Evolutionary conservation across 1,140 invertebrate genomes (phyloP).

Genomic region (Danaus plexippus): DNA sequence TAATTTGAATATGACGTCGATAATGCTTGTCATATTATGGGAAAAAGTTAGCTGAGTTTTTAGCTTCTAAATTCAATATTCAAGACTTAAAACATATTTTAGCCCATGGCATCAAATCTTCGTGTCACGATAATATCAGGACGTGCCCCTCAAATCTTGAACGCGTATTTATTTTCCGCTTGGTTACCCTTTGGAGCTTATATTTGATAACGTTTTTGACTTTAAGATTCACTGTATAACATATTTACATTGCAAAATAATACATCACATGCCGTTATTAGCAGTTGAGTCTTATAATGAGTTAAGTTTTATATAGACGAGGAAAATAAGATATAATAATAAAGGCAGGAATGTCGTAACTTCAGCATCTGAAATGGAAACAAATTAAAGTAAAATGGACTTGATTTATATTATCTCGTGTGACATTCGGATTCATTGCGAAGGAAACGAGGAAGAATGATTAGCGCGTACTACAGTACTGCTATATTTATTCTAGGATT

Average conservation of each 20-base stretch:
- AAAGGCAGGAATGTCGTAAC: background rate
- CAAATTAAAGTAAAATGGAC: too few relatives aligned
- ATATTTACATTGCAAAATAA: too few relatives aligned
- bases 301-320: too few relatives aligned
- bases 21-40: too few relatives aligned
- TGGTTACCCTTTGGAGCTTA: conserved; percentile 34
- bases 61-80: conserved; percentile 28
- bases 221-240: too few relatives aligned
- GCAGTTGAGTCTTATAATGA: too few relatives aligned
- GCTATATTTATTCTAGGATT: conserved; percentile 42
- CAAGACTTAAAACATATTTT: conserved; percentile 30
- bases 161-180: conserved; percentile 46
- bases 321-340: too few relatives aligned
- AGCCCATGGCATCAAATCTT: conserved; percentile 43
- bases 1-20: too few relatives aligned
- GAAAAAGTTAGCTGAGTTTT: too few relatives aligned
- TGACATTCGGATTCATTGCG: background rate
- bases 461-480: conserved; percentile 30
- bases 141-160: conserved; percentile 30
- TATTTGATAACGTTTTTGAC: conserved; percentile 12
- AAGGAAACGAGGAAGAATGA: conserved; percentile 42
- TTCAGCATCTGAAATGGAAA: too few relatives aligned
- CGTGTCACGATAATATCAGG: conserved; percentile 20
- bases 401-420: too few relatives aligned
- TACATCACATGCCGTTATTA: too few relatives aligned